A percentile compares a stretch with the other conserved stretches of the same genome.
These are phyloP conservation scores for Alces alces DNA, from an alignment of 2,113 vertebrate genomes.

Conservation along the genomic window DNA sequence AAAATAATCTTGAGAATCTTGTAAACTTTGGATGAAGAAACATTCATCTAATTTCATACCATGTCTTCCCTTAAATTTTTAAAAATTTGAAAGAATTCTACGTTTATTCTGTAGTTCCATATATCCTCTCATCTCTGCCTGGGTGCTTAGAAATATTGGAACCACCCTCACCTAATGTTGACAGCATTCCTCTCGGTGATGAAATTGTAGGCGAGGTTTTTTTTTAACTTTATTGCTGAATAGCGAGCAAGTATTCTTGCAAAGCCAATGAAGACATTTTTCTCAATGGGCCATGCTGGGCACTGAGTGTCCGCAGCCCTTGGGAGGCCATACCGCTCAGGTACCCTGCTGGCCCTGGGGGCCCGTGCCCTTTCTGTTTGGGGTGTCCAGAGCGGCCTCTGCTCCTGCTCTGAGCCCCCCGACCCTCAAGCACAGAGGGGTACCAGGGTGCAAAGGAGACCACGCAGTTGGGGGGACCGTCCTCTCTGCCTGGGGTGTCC, in stretches of 20 bases:
- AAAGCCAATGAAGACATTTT: neutral
- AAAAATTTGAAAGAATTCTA: neutral
- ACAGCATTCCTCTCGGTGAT: rapidly evolving
- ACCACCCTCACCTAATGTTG: rapidly evolving
- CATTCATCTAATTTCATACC: neutral
- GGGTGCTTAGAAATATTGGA: neutral
- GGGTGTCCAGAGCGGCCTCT: neutral
- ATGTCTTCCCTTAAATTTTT: neutral
- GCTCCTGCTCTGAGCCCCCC: neutral
- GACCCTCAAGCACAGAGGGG: neutral
- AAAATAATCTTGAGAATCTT: neutral
- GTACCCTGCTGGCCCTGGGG: neutral
- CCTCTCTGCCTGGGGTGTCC: neutral
- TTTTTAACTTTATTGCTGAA: neutral
- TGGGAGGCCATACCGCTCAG: neutral
- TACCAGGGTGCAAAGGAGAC: neutral
- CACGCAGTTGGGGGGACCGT: rapidly evolving
- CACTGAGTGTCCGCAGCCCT: neutral
- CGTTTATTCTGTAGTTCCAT: rapidly evolving
- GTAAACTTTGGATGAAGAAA: neutral
- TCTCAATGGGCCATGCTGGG: neutral
- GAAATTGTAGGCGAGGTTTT: rapidly evolving
- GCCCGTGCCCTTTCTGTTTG: neutral
- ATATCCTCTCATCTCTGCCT: rapidly evolving
- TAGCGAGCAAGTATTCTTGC: neutral